phyloP scores from a whole-genome alignment of 2,797 vertebrate species.

The Bovichtus variegatus region DNA sequence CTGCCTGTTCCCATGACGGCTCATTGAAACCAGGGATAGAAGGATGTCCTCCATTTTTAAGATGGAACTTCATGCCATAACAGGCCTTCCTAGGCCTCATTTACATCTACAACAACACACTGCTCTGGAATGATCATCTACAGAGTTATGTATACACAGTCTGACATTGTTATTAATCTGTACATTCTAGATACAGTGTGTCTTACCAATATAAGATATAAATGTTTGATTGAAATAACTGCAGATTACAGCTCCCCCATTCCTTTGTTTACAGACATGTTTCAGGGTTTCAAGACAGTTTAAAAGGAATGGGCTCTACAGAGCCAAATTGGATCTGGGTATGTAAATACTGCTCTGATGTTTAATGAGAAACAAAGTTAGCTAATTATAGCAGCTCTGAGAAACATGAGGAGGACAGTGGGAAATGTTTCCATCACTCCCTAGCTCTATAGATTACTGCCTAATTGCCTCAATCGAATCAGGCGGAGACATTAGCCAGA shows the following conservation, averaged over 20 bases:
- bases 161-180: constrained; percentile 41
- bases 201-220: constrained; percentile 45
- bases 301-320: constrained; percentile 80
- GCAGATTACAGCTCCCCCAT: constrained; percentile 62
- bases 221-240: constrained; percentile 70
- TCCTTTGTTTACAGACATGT: constrained; percentile 76
- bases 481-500: constrained; percentile 85
- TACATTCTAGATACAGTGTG: constrained; percentile 47
- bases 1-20: constrained; percentile 65
- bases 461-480: constrained; percentile 86
- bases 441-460: constrained; percentile 85
- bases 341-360: constrained; percentile 90
- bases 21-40: constrained; percentile 70
- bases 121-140: constrained; percentile 41
- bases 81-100: constrained; percentile 50
- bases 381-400: constrained; percentile 89
- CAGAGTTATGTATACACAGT: constrained; percentile 37
- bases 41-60: constrained; percentile 67
- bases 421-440: constrained; percentile 86
- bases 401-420: constrained; percentile 87
- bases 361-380: constrained; percentile 88
- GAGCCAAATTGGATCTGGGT: constrained; percentile 86
- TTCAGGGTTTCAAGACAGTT: constrained; percentile 78
- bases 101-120: constrained; percentile 50
- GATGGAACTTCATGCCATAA: constrained; percentile 62